These are phyloP conservation scores for Dipus sagitta DNA, from an alignment of 2,797 vertebrate species.

Conservation along the genomic window DNA sequence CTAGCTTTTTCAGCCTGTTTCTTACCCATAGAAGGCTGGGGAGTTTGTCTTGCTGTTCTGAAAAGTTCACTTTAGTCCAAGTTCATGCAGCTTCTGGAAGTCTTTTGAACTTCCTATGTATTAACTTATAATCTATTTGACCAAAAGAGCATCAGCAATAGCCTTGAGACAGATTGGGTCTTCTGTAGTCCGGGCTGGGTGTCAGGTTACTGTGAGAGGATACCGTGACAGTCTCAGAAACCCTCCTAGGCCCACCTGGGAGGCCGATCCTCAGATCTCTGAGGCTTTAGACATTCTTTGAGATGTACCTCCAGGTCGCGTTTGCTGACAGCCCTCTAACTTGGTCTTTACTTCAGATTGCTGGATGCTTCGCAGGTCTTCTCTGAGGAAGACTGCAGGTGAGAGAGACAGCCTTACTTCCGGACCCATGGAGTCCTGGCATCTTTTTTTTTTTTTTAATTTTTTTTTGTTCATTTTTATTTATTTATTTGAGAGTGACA, in stretches of 20 bases:
- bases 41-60: too few species aligned
- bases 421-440: neutral
- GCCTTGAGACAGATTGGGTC: neutral
- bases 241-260: neutral
- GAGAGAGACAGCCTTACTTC: neutral
- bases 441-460: too few species aligned
- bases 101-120: neutral
- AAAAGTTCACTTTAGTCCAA: neutral
- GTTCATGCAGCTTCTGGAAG: neutral
- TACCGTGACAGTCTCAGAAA: neutral
- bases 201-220: neutral
- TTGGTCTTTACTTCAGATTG: neutral
- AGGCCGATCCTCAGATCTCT: neutral
- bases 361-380: neutral
- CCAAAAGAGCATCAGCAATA: neutral
- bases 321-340: neutral
- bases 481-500: too few species aligned
- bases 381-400: neutral
- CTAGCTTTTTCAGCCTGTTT: neutral
- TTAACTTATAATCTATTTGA: neutral
- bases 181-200: neutral
- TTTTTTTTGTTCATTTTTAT: too few species aligned
- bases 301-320: neutral
- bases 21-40: neutral
- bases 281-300: neutral